Base-by-base conservation (phyloP, 2,888 invertebrate species). In the Calameuta pallipes region DNA sequence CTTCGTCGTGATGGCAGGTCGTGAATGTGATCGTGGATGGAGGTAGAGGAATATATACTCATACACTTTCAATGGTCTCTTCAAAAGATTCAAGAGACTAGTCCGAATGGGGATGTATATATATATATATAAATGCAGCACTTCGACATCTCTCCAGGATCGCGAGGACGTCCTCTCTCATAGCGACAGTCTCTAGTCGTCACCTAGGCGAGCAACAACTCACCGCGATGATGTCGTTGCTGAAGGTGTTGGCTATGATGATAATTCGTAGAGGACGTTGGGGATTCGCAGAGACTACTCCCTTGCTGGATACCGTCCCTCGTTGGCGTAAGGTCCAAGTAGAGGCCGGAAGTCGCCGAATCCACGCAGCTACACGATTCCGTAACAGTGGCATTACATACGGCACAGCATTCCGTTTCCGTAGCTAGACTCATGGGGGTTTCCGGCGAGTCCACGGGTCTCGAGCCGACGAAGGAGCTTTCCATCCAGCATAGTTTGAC, bases 401-500 rank as follows among this genome's bases (percentile, higher is more conserved):
- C 88, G 77, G 89, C 85, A 78, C 90, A 90, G 83, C 89, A 88
- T 75, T 89, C 90, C 82, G 87, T 86, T 74, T 90, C 90, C 74
- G 89, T 92, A 74, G 87, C 88, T 83, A 90, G 84, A 82, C 88
- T 94, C 86, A 95, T 93, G 69, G 97, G 97, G 80, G 97, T 97
- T 92, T 96, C 96, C 31, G 97, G 97, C 75, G 96, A 96, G 86
- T 97, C 97, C 89, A 96, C 92, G 4, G 97, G 97, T 88, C 96
- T 95, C 87, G 96, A 96, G 86, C 96, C 96, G 81, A 96, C 96
- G 91, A 98, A 98, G 83, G 97, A 97, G 92, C 97, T 97, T 92
- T 98, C 98, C 91, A 98, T 94, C 98, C 98, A 98, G 92, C 96
- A 96, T 87, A 97, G 92, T 88, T 95, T 94, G 89, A 94, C 94